Evolutionary conservation across 2,888 invertebrate species (phyloP).

Genomic region (Ametastegia equiseti): DNA sequence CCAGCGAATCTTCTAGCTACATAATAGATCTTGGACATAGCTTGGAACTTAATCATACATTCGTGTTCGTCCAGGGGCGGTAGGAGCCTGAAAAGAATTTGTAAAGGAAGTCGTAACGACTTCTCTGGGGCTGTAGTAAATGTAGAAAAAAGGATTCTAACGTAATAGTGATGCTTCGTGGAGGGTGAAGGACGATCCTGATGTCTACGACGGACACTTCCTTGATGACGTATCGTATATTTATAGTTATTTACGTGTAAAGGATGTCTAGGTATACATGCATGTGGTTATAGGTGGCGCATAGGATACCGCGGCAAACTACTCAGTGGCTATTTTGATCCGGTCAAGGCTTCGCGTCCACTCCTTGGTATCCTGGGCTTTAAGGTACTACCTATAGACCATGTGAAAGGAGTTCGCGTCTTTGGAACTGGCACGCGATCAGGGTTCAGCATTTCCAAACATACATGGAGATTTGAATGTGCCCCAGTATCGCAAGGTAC

Average conservation of each 20-base stretch:
- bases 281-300: too few relatives aligned
- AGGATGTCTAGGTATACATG: too few relatives aligned
- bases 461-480: slow-evolving; percentile 32
- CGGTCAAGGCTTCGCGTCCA: slow-evolving; percentile 9
- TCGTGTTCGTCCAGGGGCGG: not conserved
- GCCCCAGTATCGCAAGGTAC: slow-evolving; percentile 21
- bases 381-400: not conserved
- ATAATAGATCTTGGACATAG: not conserved
- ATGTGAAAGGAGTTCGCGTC: not conserved
- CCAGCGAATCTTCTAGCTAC: not conserved
- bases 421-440: not conserved
- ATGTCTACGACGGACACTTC: too few relatives aligned
- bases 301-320: not conserved
- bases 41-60: not conserved
- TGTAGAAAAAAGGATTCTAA: not conserved
- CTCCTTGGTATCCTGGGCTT: not conserved
- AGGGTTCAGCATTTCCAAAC: not conserved
- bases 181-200: too few relatives aligned
- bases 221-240: too few relatives aligned
- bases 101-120: not conserved
- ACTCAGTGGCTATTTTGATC: slow-evolving; percentile 3
- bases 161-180: too few relatives aligned
- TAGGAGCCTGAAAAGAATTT: not conserved
- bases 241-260: too few relatives aligned
- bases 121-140: not conserved